phyloP scores from a whole-genome alignment of 2,888 invertebrate genomes.

The Cataglyphis altisquamis region DNA sequence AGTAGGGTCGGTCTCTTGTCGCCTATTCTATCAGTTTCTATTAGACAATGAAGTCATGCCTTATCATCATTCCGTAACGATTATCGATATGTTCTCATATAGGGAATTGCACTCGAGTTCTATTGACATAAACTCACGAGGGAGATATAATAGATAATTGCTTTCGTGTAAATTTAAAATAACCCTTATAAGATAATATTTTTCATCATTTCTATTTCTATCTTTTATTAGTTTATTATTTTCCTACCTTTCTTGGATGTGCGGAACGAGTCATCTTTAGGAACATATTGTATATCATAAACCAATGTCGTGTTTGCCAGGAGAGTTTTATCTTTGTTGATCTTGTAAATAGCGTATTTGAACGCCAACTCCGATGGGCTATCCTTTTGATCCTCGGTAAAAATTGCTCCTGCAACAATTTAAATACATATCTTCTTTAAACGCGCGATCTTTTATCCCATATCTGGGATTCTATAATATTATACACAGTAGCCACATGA shows the following conservation, averaged over 20 bases:
- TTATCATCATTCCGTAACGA: conserved; percentile 69
- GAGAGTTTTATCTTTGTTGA: conserved; percentile 95
- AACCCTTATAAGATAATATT: not conserved
- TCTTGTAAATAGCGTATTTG: conserved; percentile 97
- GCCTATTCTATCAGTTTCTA: conserved; percentile 37
- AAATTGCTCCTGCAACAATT: conserved; percentile 92
- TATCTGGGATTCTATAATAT: not conserved
- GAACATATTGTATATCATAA: conserved; percentile 97
- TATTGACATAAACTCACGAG: not conserved
- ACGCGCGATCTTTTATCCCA: not conserved
- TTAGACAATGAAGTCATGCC: conserved; percentile 69
- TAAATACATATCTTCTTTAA: conserved; percentile 26
- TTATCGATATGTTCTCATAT: not conserved
- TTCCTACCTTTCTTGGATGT: conserved; percentile 95
- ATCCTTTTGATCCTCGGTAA: conserved; percentile 95
- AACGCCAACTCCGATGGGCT: conserved; percentile 96
- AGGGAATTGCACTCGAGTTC: not conserved
- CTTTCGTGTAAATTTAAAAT: not conserved
- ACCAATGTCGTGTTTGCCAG: conserved; percentile 95
- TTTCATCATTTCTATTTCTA: not conserved
- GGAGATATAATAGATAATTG: not conserved
- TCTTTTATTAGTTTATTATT: not conserved
- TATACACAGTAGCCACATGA: not conserved
- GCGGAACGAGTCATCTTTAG: conserved; percentile 95
- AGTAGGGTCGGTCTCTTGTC: conserved; percentile 8